A percentile compares a stretch with the other conserved stretches of the same genome.
Conservation (phyloP, 1,140 invertebrate genomes). For the Metaphire vulgaris region DNA sequence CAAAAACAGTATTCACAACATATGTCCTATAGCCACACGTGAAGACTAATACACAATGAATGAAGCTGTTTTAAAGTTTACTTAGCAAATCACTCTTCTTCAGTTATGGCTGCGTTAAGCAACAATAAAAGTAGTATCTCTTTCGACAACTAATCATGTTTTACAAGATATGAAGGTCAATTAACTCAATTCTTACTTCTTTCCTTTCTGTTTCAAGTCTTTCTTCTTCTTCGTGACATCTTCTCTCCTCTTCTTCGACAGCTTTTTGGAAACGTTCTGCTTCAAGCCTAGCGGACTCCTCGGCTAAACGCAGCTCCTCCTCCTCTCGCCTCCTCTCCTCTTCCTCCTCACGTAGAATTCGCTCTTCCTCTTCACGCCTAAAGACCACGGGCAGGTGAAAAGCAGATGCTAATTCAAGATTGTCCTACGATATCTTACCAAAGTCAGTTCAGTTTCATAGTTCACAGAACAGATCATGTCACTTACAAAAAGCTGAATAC, state of each 20-base stretch:
- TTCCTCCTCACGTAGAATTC: constrained; percentile 1
- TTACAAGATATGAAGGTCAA: not conserved
- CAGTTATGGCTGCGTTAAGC: not conserved
- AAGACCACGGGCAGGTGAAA: not conserved
- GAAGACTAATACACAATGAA: not conserved
- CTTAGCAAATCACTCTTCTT: not conserved
- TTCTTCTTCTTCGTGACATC: not conserved
- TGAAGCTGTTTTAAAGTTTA: not conserved
- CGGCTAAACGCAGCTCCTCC: not conserved
- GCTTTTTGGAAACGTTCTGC: not conserved
- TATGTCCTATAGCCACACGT: not conserved
- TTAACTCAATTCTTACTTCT: not conserved
- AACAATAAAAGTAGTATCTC: constrained; percentile 1
- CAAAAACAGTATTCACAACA: not conserved
- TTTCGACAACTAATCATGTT: not conserved
- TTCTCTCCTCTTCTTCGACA: constrained; percentile 9
- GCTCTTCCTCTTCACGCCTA: constrained; percentile 12
- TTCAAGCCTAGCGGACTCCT: constrained; percentile 10
- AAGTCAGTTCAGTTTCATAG: not conserved
- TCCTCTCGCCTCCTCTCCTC: constrained; percentile 8
- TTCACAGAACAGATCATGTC: not conserved
- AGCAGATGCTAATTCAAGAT: not conserved
- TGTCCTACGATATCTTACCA: not conserved
- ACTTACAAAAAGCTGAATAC: not conserved
- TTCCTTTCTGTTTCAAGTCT: not conserved